Evolutionary conservation across 53 echinoderm and acorn worm genomes (phyloP).

Genomic region (Pentamera pediparva): DNA sequence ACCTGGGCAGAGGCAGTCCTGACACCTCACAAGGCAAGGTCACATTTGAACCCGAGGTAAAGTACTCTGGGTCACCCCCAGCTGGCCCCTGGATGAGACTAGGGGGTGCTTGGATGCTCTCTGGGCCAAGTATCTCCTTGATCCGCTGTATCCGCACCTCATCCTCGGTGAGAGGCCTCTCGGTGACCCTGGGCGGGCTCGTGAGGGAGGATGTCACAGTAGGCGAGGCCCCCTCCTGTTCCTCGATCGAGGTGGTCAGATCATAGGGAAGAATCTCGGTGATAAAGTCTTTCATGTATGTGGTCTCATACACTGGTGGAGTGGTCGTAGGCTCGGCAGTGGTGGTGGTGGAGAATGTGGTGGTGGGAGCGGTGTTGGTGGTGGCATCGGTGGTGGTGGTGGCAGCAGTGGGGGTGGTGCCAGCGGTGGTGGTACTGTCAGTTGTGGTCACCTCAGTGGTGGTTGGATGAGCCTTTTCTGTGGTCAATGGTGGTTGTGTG

Average conservation of each 20-base stretch:
- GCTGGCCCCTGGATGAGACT: slow-evolving; percentile 19
- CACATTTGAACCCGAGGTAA: neutral
- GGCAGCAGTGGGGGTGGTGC: no score
- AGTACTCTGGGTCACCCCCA: neutral
- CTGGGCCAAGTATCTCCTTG: slow-evolving; percentile 1
- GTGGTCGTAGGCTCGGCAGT: neutral
- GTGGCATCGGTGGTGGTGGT: no score
- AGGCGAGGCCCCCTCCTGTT: neutral
- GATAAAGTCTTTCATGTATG: slow-evolving; percentile 4
- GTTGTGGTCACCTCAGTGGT: no score
- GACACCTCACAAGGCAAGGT: neutral
- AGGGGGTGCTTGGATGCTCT: slow-evolving; percentile 10
- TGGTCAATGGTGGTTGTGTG: neutral
- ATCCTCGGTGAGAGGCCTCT: neutral
- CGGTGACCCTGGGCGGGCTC: neutral
- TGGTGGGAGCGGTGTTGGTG: no score
- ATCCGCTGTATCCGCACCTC: neutral
- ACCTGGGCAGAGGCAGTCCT: slow-evolving; percentile 23
- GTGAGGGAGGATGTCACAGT: neutral
- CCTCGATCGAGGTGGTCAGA: neutral
- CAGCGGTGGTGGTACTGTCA: no score
- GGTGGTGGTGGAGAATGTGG: no score
- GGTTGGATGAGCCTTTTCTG: neutral
- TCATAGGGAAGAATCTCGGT: neutral
- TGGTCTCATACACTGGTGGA: neutral